Conservation (phyloP, 1,140 invertebrate genomes). For the Heliconius hermathena region DNA sequence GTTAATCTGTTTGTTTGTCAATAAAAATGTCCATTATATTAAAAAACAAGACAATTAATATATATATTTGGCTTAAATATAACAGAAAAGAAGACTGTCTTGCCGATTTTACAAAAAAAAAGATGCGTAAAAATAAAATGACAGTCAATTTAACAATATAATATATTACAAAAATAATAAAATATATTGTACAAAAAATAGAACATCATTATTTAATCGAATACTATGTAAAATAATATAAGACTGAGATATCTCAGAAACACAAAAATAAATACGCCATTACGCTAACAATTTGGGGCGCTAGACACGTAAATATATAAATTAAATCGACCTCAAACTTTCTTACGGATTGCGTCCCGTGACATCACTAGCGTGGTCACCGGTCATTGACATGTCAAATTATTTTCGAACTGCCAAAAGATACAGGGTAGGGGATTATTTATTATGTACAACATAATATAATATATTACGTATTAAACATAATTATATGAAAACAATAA, state of each 20-base stretch:
- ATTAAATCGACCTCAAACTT: slow-evolving; percentile 76
- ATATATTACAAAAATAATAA: too few relatives aligned
- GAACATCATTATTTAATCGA: not conserved
- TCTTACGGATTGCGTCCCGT: slow-evolving; percentile 61
- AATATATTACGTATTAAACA: slow-evolving; percentile 23
- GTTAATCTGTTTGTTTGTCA: not conserved
- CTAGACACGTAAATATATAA: slow-evolving; percentile 65
- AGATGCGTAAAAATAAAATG: not conserved
- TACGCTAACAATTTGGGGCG: slow-evolving; percentile 57
- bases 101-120: not conserved
- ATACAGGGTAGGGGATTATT: slow-evolving; percentile 46
- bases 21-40: not conserved
- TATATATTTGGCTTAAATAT: not conserved
- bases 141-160: too few relatives aligned
- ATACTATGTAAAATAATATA: not conserved
- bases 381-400: slow-evolving; percentile 80
- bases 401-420: slow-evolving; percentile 78
- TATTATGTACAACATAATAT: not conserved
- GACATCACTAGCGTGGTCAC: slow-evolving; percentile 73
- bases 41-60: not conserved
- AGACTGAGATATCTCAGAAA: not conserved
- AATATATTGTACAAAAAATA: not conserved
- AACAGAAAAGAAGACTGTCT: not conserved
- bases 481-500: slow-evolving; percentile 80
- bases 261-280: slow-evolving; percentile 56